Conservation (phyloP, 1,140 invertebrate genomes). For the Drosophila bocki region DNA sequence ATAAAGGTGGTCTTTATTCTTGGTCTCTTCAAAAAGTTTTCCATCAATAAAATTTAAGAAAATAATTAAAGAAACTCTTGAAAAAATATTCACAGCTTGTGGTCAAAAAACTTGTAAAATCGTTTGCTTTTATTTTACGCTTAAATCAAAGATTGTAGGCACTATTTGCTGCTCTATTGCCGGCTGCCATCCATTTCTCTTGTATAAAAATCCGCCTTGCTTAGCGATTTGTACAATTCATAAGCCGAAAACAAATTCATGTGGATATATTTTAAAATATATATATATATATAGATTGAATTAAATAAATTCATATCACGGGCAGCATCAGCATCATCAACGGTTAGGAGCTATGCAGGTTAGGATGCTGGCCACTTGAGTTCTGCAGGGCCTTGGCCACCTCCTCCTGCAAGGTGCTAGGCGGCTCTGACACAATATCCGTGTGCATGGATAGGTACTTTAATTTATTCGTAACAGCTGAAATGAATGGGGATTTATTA, state of each 20-base stretch:
- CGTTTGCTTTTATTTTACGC: constrained; percentile 77
- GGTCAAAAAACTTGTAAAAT: constrained; percentile 76
- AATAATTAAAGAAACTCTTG: neutral
- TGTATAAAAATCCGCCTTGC: constrained; percentile 51
- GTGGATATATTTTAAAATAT: constrained; percentile 34
- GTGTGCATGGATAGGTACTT: constrained; percentile 96
- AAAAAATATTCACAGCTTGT: constrained; percentile 13
- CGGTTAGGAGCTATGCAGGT: constrained; percentile 75
- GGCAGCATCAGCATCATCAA: constrained; percentile 46
- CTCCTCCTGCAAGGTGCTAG: constrained; percentile 94
- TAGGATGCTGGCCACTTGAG: constrained; percentile 78
- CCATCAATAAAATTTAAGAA: neutral
- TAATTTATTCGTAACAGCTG: constrained; percentile 96
- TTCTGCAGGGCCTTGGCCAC: constrained; percentile 86
- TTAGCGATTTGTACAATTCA: constrained; percentile 68
- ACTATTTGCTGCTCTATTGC: constrained; percentile 64
- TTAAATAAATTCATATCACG: constrained; percentile 79
- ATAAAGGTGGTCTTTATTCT: neutral
- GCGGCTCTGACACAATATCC: constrained; percentile 94
- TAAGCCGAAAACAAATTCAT: constrained; percentile 48
- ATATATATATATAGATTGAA: constrained; percentile 38
- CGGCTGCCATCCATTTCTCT: constrained; percentile 33
- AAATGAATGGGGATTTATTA: neutral
- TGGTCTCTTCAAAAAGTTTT: neutral
- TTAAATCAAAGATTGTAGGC: constrained; percentile 70